These are phyloP conservation scores for Drosophila busckii DNA, from an alignment of 1,140 invertebrate genomes.

Conservation along the genomic window DNA sequence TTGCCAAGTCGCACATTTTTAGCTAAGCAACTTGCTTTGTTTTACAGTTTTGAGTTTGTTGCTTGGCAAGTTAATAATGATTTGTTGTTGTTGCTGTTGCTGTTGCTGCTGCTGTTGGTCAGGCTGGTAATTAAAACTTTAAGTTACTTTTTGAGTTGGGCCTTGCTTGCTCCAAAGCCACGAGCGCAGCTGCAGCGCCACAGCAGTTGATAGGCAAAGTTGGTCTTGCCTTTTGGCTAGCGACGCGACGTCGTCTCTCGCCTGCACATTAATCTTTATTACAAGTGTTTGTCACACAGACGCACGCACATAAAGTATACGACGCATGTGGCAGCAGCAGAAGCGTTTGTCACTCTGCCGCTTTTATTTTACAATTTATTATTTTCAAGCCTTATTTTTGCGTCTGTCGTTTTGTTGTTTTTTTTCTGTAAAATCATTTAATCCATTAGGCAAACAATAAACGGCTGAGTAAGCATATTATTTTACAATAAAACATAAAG, in stretches of 20 bases:
- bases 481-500: slow-evolving; percentile 66
- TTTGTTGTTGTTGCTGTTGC: slow-evolving; percentile 38
- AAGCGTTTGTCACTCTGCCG: slow-evolving; percentile 60
- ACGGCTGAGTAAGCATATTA: slow-evolving; percentile 76
- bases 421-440: slow-evolving; percentile 71
- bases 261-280: slow-evolving; percentile 69
- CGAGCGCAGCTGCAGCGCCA: slow-evolving; percentile 43
- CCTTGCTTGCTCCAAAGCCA: slow-evolving; percentile 4
- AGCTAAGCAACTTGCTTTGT: no score
- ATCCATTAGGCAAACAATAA: slow-evolving; percentile 77
- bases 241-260: slow-evolving; percentile 16
- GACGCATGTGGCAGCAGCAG: slow-evolving; percentile 34
- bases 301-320: slow-evolving; percentile 20
- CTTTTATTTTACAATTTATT: slow-evolving; percentile 75
- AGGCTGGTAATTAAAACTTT: slow-evolving; percentile 72
- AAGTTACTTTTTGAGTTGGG: slow-evolving; percentile 67
- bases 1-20: no score
- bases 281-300: slow-evolving; percentile 69
- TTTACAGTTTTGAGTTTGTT: slow-evolving; percentile 20
- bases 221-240: slow-evolving; percentile 17
- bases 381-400: slow-evolving; percentile 46
- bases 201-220: slow-evolving; percentile 52
- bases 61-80: slow-evolving; percentile 67
- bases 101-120: slow-evolving; percentile 40
- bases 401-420: slow-evolving; percentile 3